These are phyloP conservation scores for Drosophila quinaria DNA, from an alignment of 2,888 invertebrate species.

Conservation along the genomic window DNA sequence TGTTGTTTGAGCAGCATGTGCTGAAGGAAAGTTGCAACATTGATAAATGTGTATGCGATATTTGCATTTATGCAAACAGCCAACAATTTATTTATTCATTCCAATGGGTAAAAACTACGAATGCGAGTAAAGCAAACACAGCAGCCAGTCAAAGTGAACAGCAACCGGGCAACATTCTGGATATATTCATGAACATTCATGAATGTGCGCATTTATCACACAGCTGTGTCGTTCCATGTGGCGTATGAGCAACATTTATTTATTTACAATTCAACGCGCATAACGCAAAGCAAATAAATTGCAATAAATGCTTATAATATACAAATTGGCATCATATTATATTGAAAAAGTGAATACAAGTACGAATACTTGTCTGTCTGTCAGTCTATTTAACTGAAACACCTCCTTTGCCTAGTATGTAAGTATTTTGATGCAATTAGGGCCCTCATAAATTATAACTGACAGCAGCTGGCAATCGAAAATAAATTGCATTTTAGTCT, in stretches of 20 bases:
- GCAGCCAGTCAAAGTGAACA: constrained; percentile 7
- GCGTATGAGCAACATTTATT: constrained; percentile 53
- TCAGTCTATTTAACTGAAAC: constrained; percentile 16
- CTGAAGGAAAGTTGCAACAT: constrained; percentile 26
- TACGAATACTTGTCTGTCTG: neutral
- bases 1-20: constrained; percentile 13
- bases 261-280: constrained; percentile 47
- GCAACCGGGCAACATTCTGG: neutral
- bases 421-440: constrained; percentile 56
- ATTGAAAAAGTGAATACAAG: constrained; percentile 21
- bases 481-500: constrained; percentile 70
- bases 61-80: constrained; percentile 55
- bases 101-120: constrained; percentile 22
- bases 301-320: constrained; percentile 37
- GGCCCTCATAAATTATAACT: constrained; percentile 68
- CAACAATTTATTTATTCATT: constrained; percentile 73
- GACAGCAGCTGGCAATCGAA: constrained; percentile 73
- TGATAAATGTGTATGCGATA: constrained; percentile 47
- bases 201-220: constrained; percentile 31
- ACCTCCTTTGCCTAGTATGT: neutral
- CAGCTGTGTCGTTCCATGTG: constrained; percentile 13
- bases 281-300: constrained; percentile 16
- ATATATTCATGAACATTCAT: constrained; percentile 37
- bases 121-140: constrained; percentile 29
- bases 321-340: constrained; percentile 25